Conservation (phyloP, 1,140 invertebrate species). For the Drosophila prosaltans region DNA sequence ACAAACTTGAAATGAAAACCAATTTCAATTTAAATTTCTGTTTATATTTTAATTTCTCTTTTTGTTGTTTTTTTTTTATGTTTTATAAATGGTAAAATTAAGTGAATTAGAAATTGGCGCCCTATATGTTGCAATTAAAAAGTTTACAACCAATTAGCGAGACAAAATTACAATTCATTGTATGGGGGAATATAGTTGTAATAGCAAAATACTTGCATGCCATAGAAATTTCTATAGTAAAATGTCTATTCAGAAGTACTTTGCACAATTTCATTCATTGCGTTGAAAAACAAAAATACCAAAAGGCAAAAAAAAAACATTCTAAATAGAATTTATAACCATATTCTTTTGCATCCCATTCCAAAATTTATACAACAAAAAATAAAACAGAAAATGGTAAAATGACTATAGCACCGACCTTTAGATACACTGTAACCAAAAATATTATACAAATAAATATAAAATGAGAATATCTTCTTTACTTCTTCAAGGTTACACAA, state of each 20-base stretch:
- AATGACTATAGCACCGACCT: not conserved
- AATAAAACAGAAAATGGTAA: not conserved
- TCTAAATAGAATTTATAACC: constrained; percentile 1
- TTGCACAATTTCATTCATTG: constrained; percentile 2
- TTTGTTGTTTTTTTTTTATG: too few species aligned
- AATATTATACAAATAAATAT: not conserved
- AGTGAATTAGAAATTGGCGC: not conserved
- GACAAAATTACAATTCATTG: constrained; percentile 25
- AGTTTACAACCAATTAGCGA: constrained; percentile 20
- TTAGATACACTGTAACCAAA: not conserved
- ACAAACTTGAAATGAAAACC: too few species aligned
- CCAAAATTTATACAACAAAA: not conserved
- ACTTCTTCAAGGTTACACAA: too few species aligned
- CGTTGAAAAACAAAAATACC: not conserved
- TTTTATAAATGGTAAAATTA: too few species aligned
- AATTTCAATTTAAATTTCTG: too few species aligned
- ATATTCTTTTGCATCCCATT: not conserved
- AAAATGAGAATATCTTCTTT: too few species aligned
- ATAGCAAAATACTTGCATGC: not conserved
- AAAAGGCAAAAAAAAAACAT: not conserved
- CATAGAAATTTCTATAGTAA: constrained; percentile 2
- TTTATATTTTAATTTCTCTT: too few species aligned
- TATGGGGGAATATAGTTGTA: constrained; percentile 2
- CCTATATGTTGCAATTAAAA: constrained; percentile 1
- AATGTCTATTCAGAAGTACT: not conserved